Evolutionary conservation across 2,797 vertebrate species (phyloP), one percentile per base, ranked within the genome.

Genomic region (Menidia menidia): DNA sequence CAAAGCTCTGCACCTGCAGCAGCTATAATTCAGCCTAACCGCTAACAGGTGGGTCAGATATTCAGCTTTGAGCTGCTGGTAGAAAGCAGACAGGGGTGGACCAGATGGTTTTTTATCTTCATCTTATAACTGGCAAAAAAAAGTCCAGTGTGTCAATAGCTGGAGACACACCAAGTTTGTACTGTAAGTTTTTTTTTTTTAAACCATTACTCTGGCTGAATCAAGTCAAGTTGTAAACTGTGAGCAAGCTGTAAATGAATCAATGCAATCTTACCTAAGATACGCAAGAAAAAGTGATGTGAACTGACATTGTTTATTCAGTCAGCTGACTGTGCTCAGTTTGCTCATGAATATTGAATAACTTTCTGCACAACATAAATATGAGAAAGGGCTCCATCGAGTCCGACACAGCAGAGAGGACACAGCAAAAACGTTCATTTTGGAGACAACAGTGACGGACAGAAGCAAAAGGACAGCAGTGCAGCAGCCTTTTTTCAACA

Each of bases 381-480:
- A 30, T 12, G 15, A 68, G 71, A 71, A 53, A 59, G 2, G 41
- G 43, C 14, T 52, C 3, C 8, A 13, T 44, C 19, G 25, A 16
- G 0, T 14, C 56, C 73, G 19, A 77, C 14, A 16, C 11, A 30
- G 52, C 8, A 63, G 47, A 14, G 14, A 52, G 19, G 14, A 25
- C 75, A 72, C 51, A 0, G 55, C 52, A 55, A 25, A 50, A 15
- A 60, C 16, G 55, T 39, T 11, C 6, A 56, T 68, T 32, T 60
- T 15, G 55, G 14, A 50, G 13, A 71, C 19, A 10, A 67, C 1
- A 55, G 19, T 4, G 11, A 77, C 71, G 75, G 31, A 60, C 60
- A 33, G 13, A 63, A 82, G 63, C n/a, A 77, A 62, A 54, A 65
- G 62, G 53, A 16, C 73, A 44, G 42, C 69, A 65, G 47, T 35